These are phyloP conservation scores for Mimumesa dahlbomi DNA, from an alignment of 2,888 invertebrate species.

Conservation along the genomic window DNA sequence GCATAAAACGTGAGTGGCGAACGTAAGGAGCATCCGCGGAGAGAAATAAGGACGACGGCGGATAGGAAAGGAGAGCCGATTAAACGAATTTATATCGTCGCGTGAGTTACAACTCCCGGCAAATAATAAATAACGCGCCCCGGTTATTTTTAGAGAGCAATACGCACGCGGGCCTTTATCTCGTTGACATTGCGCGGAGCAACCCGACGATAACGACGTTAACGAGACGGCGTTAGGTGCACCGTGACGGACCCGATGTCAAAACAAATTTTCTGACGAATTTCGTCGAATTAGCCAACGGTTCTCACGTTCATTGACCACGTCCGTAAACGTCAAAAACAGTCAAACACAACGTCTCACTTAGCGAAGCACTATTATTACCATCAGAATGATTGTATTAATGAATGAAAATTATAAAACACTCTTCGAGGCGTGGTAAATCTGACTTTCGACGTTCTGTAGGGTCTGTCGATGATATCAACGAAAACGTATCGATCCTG, in stretches of 20 bases:
- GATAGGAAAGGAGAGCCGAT: constrained; percentile 33
- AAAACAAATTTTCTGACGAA: neutral
- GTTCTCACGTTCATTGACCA: too few relatives aligned
- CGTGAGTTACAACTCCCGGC: constrained; percentile 44
- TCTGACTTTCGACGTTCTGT: constrained; percentile 14
- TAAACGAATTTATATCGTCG: constrained; percentile 58
- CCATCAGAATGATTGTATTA: too few relatives aligned
- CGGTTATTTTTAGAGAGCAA: constrained; percentile 45
- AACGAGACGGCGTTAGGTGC: neutral
- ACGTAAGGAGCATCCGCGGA: constrained; percentile 4
- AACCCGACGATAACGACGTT: constrained; percentile 21
- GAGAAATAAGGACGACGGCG: constrained; percentile 10
- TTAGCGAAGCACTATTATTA: too few relatives aligned
- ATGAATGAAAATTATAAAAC: too few relatives aligned
- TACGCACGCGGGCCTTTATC: constrained; percentile 27
- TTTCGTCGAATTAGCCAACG: neutral
- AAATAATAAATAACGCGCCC: constrained; percentile 60
- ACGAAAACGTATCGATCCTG: constrained; percentile 2
- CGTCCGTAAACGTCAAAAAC: neutral
- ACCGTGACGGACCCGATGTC: neutral
- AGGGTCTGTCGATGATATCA: neutral
- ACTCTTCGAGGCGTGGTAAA: neutral
- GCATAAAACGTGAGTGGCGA: constrained; percentile 59
- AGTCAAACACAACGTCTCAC: too few relatives aligned
- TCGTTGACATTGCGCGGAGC: neutral